phyloP scores from a whole-genome alignment of 2,888 invertebrate genomes.

The Gonocerus acuteangulatus region DNA sequence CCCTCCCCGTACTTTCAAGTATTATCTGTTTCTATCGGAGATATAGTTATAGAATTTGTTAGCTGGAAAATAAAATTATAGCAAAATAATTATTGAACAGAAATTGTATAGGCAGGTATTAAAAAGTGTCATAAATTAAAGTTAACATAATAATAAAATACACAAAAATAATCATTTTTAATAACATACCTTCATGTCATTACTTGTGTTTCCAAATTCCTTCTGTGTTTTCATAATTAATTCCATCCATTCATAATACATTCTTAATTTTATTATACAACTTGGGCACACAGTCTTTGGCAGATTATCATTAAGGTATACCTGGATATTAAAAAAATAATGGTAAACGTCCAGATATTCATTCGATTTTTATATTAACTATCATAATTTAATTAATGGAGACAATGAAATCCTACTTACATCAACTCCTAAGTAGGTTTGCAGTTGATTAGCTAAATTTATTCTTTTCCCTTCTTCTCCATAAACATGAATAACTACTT shows the following conservation, averaged over 20 bases:
- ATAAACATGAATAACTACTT: constrained; percentile 73
- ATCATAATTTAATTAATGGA: constrained; percentile 8
- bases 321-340: constrained; percentile 40
- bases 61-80: no score
- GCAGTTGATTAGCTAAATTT: constrained; percentile 69
- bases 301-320: constrained; percentile 46
- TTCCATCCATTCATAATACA: constrained; percentile 36
- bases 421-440: constrained; percentile 70
- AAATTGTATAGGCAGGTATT: no score
- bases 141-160: no score
- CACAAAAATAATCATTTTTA: no score
- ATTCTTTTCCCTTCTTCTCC: constrained; percentile 69
- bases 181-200: constrained; percentile 4
- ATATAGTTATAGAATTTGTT: no score
- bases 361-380: constrained; percentile 20
- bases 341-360: neutral
- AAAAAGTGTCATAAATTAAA: no score
- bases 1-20: no score
- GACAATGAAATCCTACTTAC: constrained; percentile 48
- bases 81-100: no score
- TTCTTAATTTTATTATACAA: constrained; percentile 50
- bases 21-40: no score
- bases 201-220: constrained; percentile 3
- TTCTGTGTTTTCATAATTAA: constrained; percentile 29
- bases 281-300: constrained; percentile 51